Percentiles rank a stretch among this genome's conserved stretches.
phyloP scores from a whole-genome alignment of 2,888 invertebrate genomes.

The Brenthis hecate region DNA sequence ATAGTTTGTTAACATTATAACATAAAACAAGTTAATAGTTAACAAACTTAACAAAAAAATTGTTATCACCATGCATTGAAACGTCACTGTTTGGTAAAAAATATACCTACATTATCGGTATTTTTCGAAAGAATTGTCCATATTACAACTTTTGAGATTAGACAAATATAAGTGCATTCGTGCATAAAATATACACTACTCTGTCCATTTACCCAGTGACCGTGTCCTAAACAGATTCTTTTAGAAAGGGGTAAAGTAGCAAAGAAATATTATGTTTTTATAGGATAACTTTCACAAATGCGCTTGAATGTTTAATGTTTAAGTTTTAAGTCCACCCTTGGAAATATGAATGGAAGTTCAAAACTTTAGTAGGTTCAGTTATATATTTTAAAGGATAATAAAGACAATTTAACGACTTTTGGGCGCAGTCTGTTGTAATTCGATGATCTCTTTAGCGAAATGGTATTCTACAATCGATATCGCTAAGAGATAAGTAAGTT shows the following conservation, averaged over 20 bases:
- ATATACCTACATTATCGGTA: background rate
- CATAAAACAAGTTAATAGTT: too few relatives aligned
- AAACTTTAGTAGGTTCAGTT: slow-evolving; percentile 5
- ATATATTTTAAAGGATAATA: background rate
- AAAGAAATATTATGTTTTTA: slow-evolving; percentile 41
- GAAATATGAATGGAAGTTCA: slow-evolving; percentile 23
- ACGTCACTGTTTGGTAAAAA: too few relatives aligned
- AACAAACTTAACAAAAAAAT: too few relatives aligned
- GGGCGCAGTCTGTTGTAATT: too few relatives aligned
- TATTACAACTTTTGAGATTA: slow-evolving; percentile 5
- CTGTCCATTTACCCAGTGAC: slow-evolving; percentile 36
- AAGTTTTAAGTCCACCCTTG: slow-evolving; percentile 14
- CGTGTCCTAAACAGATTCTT: slow-evolving; percentile 34
- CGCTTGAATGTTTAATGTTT: slow-evolving; percentile 32
- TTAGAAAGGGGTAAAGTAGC: slow-evolving; percentile 37
- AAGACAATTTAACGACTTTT: too few relatives aligned
- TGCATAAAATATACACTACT: slow-evolving; percentile 31
- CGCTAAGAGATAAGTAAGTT: too few relatives aligned
- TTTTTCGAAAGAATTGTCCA: slow-evolving; percentile 6
- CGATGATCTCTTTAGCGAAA: too few relatives aligned
- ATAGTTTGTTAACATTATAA: too few relatives aligned
- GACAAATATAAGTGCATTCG: slow-evolving; percentile 22
- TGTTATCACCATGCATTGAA: too few relatives aligned
- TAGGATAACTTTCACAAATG: slow-evolving; percentile 32
- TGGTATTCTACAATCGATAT: too few relatives aligned